A percentile compares a stretch with the other conserved stretches of the same genome.
Evolutionary conservation across 2,888 invertebrate genomes (phyloP).

Genomic region (Cephus sareptanus): DNA sequence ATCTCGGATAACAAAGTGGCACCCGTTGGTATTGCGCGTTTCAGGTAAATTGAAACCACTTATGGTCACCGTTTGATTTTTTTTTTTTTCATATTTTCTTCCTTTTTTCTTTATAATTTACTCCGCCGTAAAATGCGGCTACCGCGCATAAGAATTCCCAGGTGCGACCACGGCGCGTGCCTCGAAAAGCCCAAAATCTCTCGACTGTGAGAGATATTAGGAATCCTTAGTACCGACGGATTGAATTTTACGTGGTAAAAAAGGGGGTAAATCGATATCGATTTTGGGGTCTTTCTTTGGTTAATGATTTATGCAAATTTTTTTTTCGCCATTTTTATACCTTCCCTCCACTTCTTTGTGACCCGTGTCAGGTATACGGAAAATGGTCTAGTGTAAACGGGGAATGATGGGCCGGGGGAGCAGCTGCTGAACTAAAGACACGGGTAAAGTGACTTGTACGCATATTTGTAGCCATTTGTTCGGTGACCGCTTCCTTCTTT

Average conservation of each 20-base stretch:
- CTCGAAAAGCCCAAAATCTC: background rate
- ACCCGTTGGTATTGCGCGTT: background rate
- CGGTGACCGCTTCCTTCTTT: constrained; percentile 18
- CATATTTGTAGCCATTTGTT: constrained; percentile 52
- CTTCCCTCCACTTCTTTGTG: constrained; percentile 8
- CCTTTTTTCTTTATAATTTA: background rate
- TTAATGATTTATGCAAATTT: background rate
- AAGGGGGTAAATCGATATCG: background rate
- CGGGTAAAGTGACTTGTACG: constrained; percentile 31
- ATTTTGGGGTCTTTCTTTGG: background rate
- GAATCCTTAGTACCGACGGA: background rate
- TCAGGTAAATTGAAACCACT: constrained; percentile 5
- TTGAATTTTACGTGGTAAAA: background rate
- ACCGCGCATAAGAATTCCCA: background rate
- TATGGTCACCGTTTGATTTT: background rate
- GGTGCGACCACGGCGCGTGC: background rate
- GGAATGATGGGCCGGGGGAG: constrained; percentile 11
- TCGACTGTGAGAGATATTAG: background rate
- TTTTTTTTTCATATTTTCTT: background rate
- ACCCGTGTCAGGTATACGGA: constrained; percentile 13
- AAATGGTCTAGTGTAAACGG: constrained; percentile 22
- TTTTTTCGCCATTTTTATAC: background rate
- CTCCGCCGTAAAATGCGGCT: background rate
- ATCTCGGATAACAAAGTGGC: background rate
- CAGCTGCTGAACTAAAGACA: constrained; percentile 27